Base-by-base conservation (phyloP, 2,113 vertebrate genomes). In the Bagarius yarrelli region DNA sequence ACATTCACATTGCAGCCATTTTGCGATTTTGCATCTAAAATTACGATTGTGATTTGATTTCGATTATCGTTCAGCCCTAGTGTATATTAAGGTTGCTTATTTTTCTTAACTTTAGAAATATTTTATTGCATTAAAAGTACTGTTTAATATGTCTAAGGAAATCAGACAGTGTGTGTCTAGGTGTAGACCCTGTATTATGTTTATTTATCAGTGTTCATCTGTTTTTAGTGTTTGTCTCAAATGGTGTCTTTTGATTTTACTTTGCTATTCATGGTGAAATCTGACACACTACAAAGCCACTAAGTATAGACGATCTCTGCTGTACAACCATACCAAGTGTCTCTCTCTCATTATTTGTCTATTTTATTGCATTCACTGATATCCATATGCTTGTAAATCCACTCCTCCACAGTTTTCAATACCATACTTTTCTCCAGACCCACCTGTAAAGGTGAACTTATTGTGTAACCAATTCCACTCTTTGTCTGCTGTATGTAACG, bases 401-500 rank as follows among this genome's bases (percentile, higher is more conserved):
- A 18, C 15, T 16, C 40, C 44, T 5, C n/a, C 12, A 55, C 47
- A n/a, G 27, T 52, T 70, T 52, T 30, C 44, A 30, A 52, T 50
- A 30, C 69, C 69, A 30, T 71, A 47, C n/a, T 69, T n/a, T 40
- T 71, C 69, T 30, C 15, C 30, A 19, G 25, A 53, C 47, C 40
- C 40, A 25, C 30, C 16, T 12, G 2, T 13, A 21, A 74, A 55
- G 18, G 16, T 74, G 52, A 32, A 57, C 19, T 36, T 47, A 76
- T 76, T 76, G 36, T 76, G 74, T 61, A 76, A 76, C 57, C 25
- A 61, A 61, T 61, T 61, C 36, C 84, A 90, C 90, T 90, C 89
- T 89, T 85, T 44, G 81, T 83, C 80, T 6, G 81, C 80, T 81
- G 71, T 59, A 77, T 30, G 84, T 87, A 90, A 89, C 88, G 91